Conservation (phyloP, 2,888 invertebrate genomes). For the Hylaea fasciaria region DNA sequence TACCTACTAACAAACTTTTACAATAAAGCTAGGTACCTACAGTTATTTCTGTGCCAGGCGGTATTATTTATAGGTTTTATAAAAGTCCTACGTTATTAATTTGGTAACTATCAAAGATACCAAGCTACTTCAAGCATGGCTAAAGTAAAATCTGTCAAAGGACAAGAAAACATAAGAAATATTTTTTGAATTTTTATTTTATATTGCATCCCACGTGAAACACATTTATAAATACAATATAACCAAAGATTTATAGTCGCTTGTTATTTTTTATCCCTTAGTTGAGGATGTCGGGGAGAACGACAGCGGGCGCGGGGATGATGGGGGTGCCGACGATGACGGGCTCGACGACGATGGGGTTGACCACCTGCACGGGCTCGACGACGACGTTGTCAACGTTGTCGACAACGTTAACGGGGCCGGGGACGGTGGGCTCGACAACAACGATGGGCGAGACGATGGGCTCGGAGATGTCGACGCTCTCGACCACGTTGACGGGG, state of each 20-base stretch:
- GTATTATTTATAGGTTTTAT: too few species aligned
- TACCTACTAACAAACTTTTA: too few species aligned
- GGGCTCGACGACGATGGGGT: slow-evolving; percentile 38
- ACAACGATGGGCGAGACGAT: slow-evolving; percentile 40
- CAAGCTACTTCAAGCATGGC: too few species aligned
- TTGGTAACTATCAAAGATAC: too few species aligned
- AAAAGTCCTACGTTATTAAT: too few species aligned
- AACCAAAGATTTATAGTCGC: slow-evolving; percentile 19
- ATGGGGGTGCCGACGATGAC: slow-evolving; percentile 40
- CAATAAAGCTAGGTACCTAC: too few species aligned
- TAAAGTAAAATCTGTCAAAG: too few species aligned
- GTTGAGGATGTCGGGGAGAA: slow-evolving; percentile 46
- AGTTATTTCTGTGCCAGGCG: too few species aligned
- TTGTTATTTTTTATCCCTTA: slow-evolving; percentile 28
- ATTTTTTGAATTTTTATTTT: slow-evolving; percentile 1
- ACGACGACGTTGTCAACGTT: slow-evolving; percentile 18
- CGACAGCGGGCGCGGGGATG: slow-evolving; percentile 44
- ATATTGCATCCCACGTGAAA: slow-evolving; percentile 23
- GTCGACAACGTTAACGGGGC: slow-evolving; percentile 37
- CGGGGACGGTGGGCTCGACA: slow-evolving; percentile 35
- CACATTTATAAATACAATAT: slow-evolving; percentile 25
- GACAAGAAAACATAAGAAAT: background rate
- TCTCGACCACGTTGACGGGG: slow-evolving; percentile 30
- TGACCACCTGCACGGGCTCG: slow-evolving; percentile 29
- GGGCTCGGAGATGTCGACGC: slow-evolving; percentile 22